These are phyloP conservation scores for Alca torda DNA, from an alignment of 2,797 vertebrate species.

Conservation along the genomic window DNA sequence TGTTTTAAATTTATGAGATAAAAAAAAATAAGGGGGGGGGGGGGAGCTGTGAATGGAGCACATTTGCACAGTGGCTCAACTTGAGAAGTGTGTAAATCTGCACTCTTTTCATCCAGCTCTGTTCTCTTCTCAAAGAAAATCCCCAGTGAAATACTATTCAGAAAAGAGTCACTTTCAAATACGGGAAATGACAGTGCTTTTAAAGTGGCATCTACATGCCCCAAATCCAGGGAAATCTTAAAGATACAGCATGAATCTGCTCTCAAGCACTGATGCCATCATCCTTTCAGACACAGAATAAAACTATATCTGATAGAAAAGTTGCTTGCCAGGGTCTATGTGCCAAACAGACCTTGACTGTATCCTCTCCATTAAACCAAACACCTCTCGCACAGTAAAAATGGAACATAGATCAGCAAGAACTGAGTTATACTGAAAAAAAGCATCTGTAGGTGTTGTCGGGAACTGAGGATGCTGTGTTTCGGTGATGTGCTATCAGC, in stretches of 20 bases:
- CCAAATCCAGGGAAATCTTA: slow-evolving; percentile 24
- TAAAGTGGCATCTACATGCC: slow-evolving; percentile 3
- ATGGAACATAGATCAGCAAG: neutral
- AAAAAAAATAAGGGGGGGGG: neutral
- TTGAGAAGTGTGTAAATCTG: slow-evolving; percentile 51
- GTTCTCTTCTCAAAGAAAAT: slow-evolving; percentile 43
- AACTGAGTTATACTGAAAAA: neutral
- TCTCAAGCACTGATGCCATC: neutral
- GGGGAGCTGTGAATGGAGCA: neutral
- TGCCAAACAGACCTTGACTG: neutral
- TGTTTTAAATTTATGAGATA: neutral
- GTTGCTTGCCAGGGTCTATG: neutral
- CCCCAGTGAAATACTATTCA: slow-evolving; percentile 39
- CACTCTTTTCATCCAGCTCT: slow-evolving; percentile 36
- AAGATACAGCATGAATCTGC: neutral
- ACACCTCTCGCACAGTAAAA: neutral
- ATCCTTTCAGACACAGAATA: neutral
- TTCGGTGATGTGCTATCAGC: neutral
- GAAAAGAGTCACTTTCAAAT: slow-evolving; percentile 51
- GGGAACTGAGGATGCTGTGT: rapidly evolving
- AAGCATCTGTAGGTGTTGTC: rapidly evolving
- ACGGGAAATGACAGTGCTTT: slow-evolving; percentile 3
- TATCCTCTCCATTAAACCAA: neutral
- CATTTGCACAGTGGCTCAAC: slow-evolving; percentile 4
- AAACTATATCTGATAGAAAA: neutral